Conservation (phyloP, 2,888 invertebrate genomes). For the Dolichopus griseipennis region DNA sequence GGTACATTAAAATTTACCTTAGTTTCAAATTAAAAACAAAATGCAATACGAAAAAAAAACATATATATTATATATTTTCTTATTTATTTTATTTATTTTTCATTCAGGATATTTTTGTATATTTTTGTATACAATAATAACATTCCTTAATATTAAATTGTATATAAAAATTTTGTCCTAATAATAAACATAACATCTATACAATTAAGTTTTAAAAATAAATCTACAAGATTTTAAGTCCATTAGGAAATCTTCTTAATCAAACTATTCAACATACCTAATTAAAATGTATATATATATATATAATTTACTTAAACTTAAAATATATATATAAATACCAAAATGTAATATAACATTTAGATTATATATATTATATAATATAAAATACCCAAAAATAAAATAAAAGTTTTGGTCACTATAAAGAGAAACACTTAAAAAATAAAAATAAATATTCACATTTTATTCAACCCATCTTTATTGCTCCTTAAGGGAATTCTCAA, state of each 20-base stretch:
- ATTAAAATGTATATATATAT: background rate
- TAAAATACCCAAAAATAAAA: too few relatives aligned
- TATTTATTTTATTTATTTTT: too few relatives aligned
- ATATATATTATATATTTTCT: too few relatives aligned
- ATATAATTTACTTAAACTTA: background rate
- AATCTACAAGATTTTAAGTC: background rate
- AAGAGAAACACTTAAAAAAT: background rate
- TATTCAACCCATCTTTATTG: background rate
- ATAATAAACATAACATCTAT: background rate
- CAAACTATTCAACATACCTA: background rate
- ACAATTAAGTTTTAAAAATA: background rate
- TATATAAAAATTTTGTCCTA: too few relatives aligned
- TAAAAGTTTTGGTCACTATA: background rate
- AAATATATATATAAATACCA: background rate
- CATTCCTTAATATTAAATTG: too few relatives aligned
- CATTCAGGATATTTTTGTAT: too few relatives aligned
- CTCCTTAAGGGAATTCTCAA: conserved; percentile 2
- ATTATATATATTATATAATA: too few relatives aligned
- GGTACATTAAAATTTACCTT: too few relatives aligned
- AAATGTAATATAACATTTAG: too few relatives aligned
- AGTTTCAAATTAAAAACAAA: too few relatives aligned
- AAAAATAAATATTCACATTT: background rate
- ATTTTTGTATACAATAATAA: too few relatives aligned
- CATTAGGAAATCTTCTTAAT: background rate
- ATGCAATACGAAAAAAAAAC: too few relatives aligned